Percentiles rank a stretch among this genome's conserved stretches.
Conservation (phyloP, 2,797 vertebrate species). For the Neopelma chrysocephalum region DNA sequence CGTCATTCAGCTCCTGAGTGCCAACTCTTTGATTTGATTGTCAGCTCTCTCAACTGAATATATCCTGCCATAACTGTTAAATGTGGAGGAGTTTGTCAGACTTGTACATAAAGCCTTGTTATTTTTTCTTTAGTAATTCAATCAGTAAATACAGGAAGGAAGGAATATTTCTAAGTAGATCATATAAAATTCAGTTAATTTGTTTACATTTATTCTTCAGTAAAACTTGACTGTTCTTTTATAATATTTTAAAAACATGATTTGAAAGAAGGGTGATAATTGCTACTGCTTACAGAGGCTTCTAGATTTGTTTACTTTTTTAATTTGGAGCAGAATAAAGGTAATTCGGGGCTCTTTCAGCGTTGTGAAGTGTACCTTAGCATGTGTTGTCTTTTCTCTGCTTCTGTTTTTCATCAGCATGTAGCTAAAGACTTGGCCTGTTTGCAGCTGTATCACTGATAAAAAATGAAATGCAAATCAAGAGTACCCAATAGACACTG, state of each 20-base stretch:
- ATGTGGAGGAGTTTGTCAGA: neutral
- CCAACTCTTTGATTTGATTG: neutral
- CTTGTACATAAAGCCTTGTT: neutral
- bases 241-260: neutral
- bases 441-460: neutral
- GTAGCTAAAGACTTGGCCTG: neutral
- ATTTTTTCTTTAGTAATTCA: neutral
- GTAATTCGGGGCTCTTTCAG: neutral
- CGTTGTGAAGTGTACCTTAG: neutral
- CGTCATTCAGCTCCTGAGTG: neutral
- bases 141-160: neutral
- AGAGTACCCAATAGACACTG: neutral
- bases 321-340: neutral
- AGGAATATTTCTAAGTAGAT: neutral
- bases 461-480: constrained; percentile 29
- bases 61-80: neutral
- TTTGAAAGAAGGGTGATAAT: neutral
- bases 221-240: neutral
- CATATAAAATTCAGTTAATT: neutral
- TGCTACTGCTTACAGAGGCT: neutral
- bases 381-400: neutral
- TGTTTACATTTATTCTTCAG: neutral
- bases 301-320: neutral
- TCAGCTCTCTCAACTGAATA: neutral
- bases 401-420: neutral